Evolutionary conservation across 2,113 vertebrate genomes (phyloP).

Genomic region (Cranoglanis bouderius): DNA sequence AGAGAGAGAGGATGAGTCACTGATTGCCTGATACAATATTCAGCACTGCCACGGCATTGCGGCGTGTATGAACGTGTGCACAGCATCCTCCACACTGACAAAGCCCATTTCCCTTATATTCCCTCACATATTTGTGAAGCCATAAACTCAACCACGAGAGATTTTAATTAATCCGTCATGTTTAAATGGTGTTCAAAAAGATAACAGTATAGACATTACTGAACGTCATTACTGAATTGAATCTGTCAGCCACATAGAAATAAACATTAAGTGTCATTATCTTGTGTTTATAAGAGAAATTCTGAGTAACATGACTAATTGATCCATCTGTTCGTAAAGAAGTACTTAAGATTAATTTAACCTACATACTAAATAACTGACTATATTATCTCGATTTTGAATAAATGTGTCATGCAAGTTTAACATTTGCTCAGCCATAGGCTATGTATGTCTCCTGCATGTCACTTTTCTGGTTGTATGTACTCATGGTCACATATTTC

Average conservation of each 20-base stretch:
- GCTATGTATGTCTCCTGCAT: neutral
- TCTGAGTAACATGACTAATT: neutral
- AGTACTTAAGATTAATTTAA: neutral
- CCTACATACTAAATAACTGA: neutral
- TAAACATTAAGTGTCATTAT: neutral
- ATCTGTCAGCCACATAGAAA: neutral
- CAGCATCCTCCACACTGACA: conserved; percentile 25
- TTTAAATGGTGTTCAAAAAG: neutral
- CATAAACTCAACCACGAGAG: no score
- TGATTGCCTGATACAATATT: conserved; percentile 65
- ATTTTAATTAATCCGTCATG: neutral
- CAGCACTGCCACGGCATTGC: conserved; percentile 60
- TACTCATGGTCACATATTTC: neutral
- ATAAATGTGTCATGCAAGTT: no score
- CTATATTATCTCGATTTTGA: neutral
- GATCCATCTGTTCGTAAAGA: neutral
- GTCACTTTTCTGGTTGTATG: neutral
- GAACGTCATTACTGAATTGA: no score
- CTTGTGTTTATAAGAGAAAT: neutral
- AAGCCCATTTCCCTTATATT: conserved; percentile 13
- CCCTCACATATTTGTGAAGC: neutral
- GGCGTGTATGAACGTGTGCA: conserved; percentile 40
- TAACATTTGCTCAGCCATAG: neutral
- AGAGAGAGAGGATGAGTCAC: conserved; percentile 74
- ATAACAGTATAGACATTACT: neutral